phyloP scores from a whole-genome alignment of 2,113 vertebrate genomes.

The Melierax canorus region DNA sequence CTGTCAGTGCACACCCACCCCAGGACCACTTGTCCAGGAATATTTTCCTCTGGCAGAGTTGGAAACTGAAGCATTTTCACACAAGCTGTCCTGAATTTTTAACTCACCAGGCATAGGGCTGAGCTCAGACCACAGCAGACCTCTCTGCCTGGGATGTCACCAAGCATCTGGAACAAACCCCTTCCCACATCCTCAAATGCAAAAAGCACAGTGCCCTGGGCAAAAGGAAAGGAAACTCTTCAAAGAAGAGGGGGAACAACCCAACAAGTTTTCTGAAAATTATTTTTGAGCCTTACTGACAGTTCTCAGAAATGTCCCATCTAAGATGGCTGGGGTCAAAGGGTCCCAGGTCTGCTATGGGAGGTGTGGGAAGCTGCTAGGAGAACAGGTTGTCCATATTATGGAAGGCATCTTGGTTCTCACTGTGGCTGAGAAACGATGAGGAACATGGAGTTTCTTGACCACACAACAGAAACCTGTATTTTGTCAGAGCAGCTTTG shows the following conservation, averaged over 20 bases:
- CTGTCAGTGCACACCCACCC: neutral
- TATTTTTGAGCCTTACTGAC: neutral
- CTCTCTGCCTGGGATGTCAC: neutral
- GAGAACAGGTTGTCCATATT: neutral
- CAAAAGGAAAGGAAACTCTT: neutral
- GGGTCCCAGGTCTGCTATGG: neutral
- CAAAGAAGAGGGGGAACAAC: neutral
- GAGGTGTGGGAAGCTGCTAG: neutral
- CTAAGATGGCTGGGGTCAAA: neutral
- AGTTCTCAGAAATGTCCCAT: neutral
- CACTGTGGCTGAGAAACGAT: rapidly evolving
- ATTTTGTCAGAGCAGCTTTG: neutral
- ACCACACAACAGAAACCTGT: rapidly evolving
- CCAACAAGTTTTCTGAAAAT: neutral
- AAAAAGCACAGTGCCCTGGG: neutral
- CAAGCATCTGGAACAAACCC: neutral
- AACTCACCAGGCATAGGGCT: neutral
- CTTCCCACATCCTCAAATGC: neutral
- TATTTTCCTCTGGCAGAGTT: neutral
- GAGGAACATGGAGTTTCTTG: neutral
- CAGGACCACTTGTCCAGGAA: neutral
- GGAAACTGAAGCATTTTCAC: neutral
- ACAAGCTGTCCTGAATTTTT: neutral
- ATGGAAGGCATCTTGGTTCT: neutral
- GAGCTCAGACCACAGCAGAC: neutral